Evolutionary conservation across 2,113 vertebrate species (phyloP), one percentile per base, ranked within the genome.

Genomic region (Brienomyrus longianalis): DNA sequence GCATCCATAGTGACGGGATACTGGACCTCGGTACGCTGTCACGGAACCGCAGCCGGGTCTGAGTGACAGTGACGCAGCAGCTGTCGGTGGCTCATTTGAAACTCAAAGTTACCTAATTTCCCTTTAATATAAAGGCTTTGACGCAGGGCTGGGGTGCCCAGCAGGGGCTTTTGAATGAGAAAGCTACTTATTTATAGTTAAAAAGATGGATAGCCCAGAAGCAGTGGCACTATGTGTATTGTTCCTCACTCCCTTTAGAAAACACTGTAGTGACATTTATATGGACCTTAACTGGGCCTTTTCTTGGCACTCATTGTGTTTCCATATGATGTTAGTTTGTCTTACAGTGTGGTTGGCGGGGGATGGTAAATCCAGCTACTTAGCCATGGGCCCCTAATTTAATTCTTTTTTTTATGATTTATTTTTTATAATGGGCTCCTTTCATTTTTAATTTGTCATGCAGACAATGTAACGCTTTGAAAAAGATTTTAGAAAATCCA

Each of bases 41-140:
- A 74, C 21, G 21, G 27, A 21, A 59, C 52, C 39, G 47, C 43
- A 70, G 35, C 56, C 27, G 19, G 56, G 17, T 39, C 21, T 31
- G 19, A 66, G 77, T 89, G 93, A 93, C 94, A 94, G 92, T 93
- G 94, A 94, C 83, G 77, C 89, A 95, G 91, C 43, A 91, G 91
- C 91, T 94, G 83, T 90, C 84, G 89, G 62, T 77, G 91, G 90
- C 91, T 94, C 90, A 93, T 95, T 95, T 94, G 83, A 94, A 95
- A 94, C 90, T 93, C 90, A 94, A 95, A 94, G 94, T 93, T 89
- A 90, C 90, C 91, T 93, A 89, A 93, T 94, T 95, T 94, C 92
- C 93, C 87, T 90, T 88, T 91, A 90, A 92, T 90, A 90, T 91
- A 84, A 90, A 88, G 92, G 91, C 90, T 88, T 91, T 92, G 91